A percentile compares a stretch with the other conserved stretches of the same genome.
These are phyloP conservation scores for Axis porcinus DNA, from an alignment of 2,113 vertebrate species.

Conservation along the genomic window DNA sequence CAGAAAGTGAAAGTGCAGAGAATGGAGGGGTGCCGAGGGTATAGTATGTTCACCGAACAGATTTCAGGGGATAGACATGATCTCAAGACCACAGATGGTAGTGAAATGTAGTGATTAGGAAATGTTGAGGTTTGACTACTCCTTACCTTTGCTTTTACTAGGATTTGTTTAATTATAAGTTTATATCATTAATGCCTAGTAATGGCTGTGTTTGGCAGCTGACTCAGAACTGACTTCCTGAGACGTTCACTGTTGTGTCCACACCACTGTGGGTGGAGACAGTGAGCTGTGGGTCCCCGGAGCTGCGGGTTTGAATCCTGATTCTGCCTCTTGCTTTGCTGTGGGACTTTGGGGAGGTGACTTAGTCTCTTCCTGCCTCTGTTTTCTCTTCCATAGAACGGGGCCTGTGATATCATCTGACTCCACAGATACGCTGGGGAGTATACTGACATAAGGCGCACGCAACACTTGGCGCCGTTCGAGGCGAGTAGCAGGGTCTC, in stretches of 20 bases:
- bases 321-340: neutral
- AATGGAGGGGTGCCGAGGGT: neutral
- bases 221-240: neutral
- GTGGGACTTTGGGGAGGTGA: rapidly evolving
- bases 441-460: rapidly evolving
- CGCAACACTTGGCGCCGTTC: rapidly evolving
- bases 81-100: neutral
- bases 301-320: neutral
- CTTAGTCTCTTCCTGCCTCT: neutral
- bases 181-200: neutral
- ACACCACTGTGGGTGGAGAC: rapidly evolving
- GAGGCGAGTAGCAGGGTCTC: rapidly evolving
- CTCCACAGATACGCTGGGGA: rapidly evolving
- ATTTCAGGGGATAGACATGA: rapidly evolving
- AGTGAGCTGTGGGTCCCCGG: neutral
- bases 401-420: rapidly evolving
- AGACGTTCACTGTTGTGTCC: neutral
- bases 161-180: neutral
- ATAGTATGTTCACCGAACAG: rapidly evolving
- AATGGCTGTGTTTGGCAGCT: neutral
- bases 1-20: neutral
- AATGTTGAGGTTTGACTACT: neutral
- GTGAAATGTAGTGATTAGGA: neutral
- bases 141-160: neutral
- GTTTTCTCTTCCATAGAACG: neutral